Conservation (phyloP, 1,140 invertebrate genomes). For the Zaprionus africanus region DNA sequence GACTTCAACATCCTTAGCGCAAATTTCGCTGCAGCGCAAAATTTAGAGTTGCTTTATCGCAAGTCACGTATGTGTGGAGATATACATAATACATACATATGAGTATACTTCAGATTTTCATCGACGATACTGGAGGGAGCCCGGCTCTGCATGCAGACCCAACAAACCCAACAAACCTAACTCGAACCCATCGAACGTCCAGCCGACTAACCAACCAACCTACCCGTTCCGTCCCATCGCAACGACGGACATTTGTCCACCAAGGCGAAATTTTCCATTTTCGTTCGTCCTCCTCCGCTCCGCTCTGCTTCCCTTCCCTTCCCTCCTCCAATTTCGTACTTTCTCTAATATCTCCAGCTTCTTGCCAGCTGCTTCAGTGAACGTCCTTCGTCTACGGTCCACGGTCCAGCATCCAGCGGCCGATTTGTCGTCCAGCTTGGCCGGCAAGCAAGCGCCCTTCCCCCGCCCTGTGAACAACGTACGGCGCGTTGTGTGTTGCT, state of each 20-base stretch:
- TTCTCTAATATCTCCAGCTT: conserved; percentile 76
- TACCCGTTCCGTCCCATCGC: conserved; percentile 10
- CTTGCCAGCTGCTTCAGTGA: conserved; percentile 72
- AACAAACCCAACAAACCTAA: not conserved
- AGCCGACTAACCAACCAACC: conserved; percentile 9
- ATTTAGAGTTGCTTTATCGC: conserved; percentile 79
- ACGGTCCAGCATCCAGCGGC: conserved; percentile 46
- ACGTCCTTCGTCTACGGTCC: conserved; percentile 36
- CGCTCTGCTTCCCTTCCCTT: not conserved
- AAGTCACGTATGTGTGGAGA: conserved; percentile 37
- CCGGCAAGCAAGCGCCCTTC: conserved; percentile 21
- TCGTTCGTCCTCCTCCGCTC: conserved; percentile 44
- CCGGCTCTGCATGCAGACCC: conserved; percentile 7
- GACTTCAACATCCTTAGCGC: conserved; percentile 69
- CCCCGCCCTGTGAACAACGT: not conserved
- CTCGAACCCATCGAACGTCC: not conserved
- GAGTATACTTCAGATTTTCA: conserved; percentile 79
- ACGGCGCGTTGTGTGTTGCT: conserved; percentile 25
- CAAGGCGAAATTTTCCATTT: conserved; percentile 79
- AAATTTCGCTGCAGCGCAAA: conserved; percentile 76
- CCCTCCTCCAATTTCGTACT: conserved; percentile 43
- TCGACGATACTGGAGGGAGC: conserved; percentile 46
- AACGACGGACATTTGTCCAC: conserved; percentile 65
- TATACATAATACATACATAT: conserved; percentile 29
- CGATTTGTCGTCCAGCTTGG: conserved; percentile 60